Base-by-base conservation (phyloP, 2,888 invertebrate genomes). In the Nymphalis c-album region DNA sequence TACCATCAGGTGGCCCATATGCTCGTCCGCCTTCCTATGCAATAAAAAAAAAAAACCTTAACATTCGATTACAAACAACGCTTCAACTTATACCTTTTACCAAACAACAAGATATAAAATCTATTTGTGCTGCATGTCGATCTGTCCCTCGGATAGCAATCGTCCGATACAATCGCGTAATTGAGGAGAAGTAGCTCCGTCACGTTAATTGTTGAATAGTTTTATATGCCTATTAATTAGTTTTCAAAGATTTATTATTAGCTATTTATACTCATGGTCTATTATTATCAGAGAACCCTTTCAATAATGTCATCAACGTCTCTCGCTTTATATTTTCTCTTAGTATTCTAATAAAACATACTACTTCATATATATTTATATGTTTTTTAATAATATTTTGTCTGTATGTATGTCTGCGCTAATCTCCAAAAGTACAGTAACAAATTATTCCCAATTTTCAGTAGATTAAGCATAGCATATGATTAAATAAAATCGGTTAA, bases 41-140 rank as follows among this genome's bases (percentile, higher is more conserved):
- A 2, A 22, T 22, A 22, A 22, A 22, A 22, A 22, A 22, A 22
- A 22, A 22, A 22, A 22, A 22, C 2, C 13, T 40, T 13, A 13
- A 10, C 13, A 40, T 40, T 40, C 13, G 40, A 40, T 1, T 40
- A 40, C 26, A 47, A 51, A 13, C 18, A 47, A 17, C 67, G 63
- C 65, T 50, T 17, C 1, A 35, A 50, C 57, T 60, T 46, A n/a
- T 60, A 20, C 40, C 74, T 79, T 79, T 69, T 2, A 73, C 79
- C 81, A 78, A 55, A 72, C 73, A 71, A 20, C 53, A 65, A 65
- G 68, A 70, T 70, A 70, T 65, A 85, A 85, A 86, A 87, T 86
- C 86, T 87, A 87, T 87, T 87, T 85, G 26, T 55, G 51, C 82
- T 78, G 81, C 80, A 80, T 83, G 86, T 86, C 83, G 85, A 86